phyloP scores from a whole-genome alignment of 2,797 vertebrate genomes.

The Sebastes baramenuke region DNA sequence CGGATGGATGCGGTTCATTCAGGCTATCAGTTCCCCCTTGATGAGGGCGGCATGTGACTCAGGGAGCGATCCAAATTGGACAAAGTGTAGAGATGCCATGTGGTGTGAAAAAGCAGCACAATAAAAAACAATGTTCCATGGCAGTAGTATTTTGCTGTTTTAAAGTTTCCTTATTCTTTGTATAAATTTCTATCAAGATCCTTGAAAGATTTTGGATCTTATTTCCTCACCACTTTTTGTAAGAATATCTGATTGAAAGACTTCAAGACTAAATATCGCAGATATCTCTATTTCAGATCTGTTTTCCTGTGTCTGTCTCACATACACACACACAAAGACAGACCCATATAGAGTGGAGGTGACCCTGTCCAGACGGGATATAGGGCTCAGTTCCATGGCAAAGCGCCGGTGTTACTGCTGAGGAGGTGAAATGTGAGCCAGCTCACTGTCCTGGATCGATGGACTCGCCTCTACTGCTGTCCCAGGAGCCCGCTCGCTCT shows the following conservation, averaged over 20 bases:
- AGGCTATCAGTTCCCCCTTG: slow-evolving; percentile 33
- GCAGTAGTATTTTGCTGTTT: background rate
- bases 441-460: slow-evolving; percentile 78
- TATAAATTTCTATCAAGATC: background rate
- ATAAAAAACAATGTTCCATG: background rate
- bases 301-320: slow-evolving; percentile 13
- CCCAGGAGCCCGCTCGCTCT: slow-evolving; percentile 67
- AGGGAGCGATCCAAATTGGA: slow-evolving; percentile 10
- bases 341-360: slow-evolving; percentile 64
- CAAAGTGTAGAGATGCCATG: slow-evolving; percentile 14
- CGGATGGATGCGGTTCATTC: slow-evolving; percentile 52
- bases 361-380: slow-evolving; percentile 76
- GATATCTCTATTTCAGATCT: slow-evolving; percentile 4
- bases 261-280: background rate
- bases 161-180: background rate
- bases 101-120: background rate
- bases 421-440: slow-evolving; percentile 74
- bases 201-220: background rate
- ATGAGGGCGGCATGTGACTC: slow-evolving; percentile 35
- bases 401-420: slow-evolving; percentile 67
- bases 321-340: slow-evolving; percentile 27
- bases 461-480: slow-evolving; percentile 65
- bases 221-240: background rate
- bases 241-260: background rate
- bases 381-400: slow-evolving; percentile 67